Conservation (phyloP, 2,888 invertebrate genomes). For the Empis livida region DNA sequence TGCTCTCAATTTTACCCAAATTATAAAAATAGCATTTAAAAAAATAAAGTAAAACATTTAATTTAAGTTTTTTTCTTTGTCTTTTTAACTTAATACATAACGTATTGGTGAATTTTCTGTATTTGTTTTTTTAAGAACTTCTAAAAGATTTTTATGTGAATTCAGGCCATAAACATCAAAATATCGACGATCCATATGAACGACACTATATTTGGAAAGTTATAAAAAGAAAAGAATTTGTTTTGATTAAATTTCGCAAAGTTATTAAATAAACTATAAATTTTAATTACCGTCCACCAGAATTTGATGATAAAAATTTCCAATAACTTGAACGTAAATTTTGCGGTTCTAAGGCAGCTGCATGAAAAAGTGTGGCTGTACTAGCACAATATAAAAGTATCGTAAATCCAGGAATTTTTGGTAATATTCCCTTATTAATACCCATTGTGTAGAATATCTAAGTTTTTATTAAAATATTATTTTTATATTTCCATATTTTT, state of each 20-base stretch:
- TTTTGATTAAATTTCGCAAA: neutral
- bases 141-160: slow-evolving; percentile 38
- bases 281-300: slow-evolving; percentile 47
- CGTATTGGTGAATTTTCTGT: slow-evolving; percentile 9
- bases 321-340: slow-evolving; percentile 70
- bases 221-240: slow-evolving; percentile 8
- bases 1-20: too few species aligned
- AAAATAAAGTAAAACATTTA: too few species aligned
- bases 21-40: too few species aligned
- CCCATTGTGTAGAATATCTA: slow-evolving; percentile 60
- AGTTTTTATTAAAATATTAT: slow-evolving; percentile 11
- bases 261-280: neutral
- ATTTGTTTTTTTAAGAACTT: slow-evolving; percentile 27
- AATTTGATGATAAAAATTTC: slow-evolving; percentile 62
- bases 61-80: too few species aligned
- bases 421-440: slow-evolving; percentile 49
- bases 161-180: slow-evolving; percentile 49
- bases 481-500: too few species aligned
- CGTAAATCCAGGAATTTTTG: slow-evolving; percentile 55
- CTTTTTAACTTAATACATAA: neutral
- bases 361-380: slow-evolving; percentile 65
- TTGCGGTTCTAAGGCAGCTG: slow-evolving; percentile 64
- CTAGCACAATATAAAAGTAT: slow-evolving; percentile 61
- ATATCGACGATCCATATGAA: slow-evolving; percentile 32
- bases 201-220: neutral